These are phyloP conservation scores for Celastrina argiolus DNA, from an alignment of 2,888 invertebrate species.

Conservation along the genomic window DNA sequence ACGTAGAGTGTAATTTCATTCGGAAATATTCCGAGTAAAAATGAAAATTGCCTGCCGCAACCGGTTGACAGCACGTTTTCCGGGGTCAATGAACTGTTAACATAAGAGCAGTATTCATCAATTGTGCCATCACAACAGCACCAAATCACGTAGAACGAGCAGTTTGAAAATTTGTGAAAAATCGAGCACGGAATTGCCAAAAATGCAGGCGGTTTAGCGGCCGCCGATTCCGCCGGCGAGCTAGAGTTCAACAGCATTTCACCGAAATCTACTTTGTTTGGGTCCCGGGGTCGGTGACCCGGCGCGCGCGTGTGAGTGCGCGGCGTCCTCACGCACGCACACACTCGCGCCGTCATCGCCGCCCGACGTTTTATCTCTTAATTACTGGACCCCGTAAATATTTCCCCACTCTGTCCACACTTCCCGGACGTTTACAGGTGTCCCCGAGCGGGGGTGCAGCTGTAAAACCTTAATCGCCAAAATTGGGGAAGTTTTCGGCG, in stretches of 20 bases:
- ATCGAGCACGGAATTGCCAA: constrained; percentile 45
- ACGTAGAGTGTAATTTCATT: constrained; percentile 21
- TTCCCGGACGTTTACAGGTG: constrained; percentile 25
- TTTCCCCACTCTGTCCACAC: constrained; percentile 29
- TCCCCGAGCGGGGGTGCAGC: constrained; percentile 26
- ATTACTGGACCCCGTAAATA: constrained; percentile 45
- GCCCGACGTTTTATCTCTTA: constrained; percentile 60
- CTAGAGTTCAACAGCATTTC: constrained; percentile 76
- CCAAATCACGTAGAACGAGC: constrained; percentile 23
- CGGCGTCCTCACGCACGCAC: constrained; percentile 56
- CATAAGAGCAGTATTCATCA: constrained; percentile 34
- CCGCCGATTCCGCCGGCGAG: constrained; percentile 61
- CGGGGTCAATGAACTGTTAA: constrained; percentile 60
- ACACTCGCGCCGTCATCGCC: constrained; percentile 45
- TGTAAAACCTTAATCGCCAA: constrained; percentile 44
- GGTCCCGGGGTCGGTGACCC: constrained; percentile 72
- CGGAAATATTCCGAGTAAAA: constrained; percentile 26
- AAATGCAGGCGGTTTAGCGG: constrained; percentile 55
- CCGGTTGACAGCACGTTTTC: constrained; percentile 56
- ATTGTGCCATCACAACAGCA: constrained; percentile 28
- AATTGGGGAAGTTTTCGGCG: constrained; percentile 34
- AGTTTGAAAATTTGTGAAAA: constrained; percentile 34
- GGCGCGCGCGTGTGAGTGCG: constrained; percentile 58
- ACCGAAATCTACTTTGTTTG: constrained; percentile 78
- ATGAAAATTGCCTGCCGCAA: constrained; percentile 30